phyloP scores from a whole-genome alignment of 1,140 invertebrate species.

The Tribolium castaneum region DNA sequence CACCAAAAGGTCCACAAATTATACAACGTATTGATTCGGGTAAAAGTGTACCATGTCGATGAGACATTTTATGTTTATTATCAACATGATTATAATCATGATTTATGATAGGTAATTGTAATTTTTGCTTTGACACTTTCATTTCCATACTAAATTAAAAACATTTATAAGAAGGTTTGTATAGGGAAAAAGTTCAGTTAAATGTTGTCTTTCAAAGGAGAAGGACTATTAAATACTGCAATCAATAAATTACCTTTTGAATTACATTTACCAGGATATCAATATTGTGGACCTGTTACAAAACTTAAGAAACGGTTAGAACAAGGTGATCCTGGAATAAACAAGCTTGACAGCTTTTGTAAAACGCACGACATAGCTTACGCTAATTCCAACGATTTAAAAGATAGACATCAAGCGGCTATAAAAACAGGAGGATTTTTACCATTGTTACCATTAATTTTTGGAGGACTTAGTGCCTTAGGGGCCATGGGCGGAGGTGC shows the following conservation, averaged over 20 bases:
- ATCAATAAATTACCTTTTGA: conserved; percentile 61
- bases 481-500: no score
- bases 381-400: conserved; percentile 38
- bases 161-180: conserved; percentile 46
- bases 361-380: conserved; percentile 65
- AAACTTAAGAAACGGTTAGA: conserved; percentile 63
- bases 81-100: no score
- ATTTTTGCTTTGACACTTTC: no score
- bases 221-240: not conserved
- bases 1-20: no score
- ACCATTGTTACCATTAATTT: no score
- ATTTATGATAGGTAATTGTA: no score
- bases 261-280: conserved; percentile 65
- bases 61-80: no score
- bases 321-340: conserved; percentile 63
- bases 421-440: no score
- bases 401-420: conserved; percentile 57
- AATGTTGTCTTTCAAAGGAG: no score
- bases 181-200: conserved; percentile 52
- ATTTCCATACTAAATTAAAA: conserved; percentile 49
- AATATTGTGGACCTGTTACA: conserved; percentile 66
- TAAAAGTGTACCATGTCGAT: no score
- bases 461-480: no score
- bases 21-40: no score
- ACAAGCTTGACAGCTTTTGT: conserved; percentile 56